These are phyloP conservation scores for Crenuchus spilurus DNA, from an alignment of 2,797 vertebrate species.

Conservation along the genomic window DNA sequence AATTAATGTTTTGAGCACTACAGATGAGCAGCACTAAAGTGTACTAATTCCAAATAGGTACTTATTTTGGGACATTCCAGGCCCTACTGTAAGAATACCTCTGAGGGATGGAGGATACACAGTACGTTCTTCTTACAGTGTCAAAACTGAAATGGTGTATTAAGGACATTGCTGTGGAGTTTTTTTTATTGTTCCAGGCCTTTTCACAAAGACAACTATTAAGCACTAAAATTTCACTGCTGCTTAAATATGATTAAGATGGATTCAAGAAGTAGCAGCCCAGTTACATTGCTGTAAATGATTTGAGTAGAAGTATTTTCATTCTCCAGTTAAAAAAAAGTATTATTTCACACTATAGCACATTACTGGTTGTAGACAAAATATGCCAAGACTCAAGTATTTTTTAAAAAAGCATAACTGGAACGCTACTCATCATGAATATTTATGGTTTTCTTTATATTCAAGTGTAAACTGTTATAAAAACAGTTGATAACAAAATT, in stretches of 20 bases:
- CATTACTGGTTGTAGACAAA: conserved; percentile 31
- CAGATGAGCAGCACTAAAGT: conserved; percentile 42
- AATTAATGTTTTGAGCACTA: conserved; percentile 32
- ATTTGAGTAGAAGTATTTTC: background rate
- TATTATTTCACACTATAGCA: conserved; percentile 47
- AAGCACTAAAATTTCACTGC: conserved; percentile 45
- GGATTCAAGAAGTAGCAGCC: conserved; percentile 37
- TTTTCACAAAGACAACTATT: background rate
- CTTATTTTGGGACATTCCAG: conserved; percentile 37
- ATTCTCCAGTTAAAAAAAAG: conserved; percentile 15
- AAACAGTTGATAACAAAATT: conserved; percentile 48
- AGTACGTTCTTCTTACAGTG: conserved; percentile 21
- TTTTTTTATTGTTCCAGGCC: conserved; percentile 2
- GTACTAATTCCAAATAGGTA: conserved; percentile 17
- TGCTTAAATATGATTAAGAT: conserved; percentile 34
- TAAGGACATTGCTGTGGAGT: background rate
- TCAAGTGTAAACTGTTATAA: conserved; percentile 43
- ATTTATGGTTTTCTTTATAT: conserved; percentile 58
- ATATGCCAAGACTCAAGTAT: conserved; percentile 52
- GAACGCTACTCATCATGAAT: conserved; percentile 51
- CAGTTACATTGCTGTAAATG: conserved; percentile 19
- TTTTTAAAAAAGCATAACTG: conserved; percentile 40
- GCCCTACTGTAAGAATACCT: conserved; percentile 7
- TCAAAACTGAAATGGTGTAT: conserved; percentile 19
- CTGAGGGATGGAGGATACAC: conserved; percentile 26